Conservation (phyloP, 2,113 vertebrate species). For the Perognathus longimembris region DNA sequence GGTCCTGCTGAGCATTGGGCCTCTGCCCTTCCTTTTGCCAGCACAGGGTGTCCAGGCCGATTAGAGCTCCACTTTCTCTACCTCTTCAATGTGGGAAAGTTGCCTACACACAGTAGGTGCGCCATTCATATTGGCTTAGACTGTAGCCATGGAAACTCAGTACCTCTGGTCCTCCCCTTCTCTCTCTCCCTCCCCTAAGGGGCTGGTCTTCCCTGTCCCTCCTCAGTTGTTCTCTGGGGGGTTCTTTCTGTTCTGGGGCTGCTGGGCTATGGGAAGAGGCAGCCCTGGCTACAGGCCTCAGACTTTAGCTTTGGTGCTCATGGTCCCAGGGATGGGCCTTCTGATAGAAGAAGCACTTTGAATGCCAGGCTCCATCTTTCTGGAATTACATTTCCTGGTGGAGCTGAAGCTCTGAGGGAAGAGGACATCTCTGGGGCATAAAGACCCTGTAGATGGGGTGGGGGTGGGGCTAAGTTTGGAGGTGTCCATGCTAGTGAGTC, state of each 20-base stretch:
- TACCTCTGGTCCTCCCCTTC: background rate
- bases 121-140: background rate
- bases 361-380: background rate
- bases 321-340: background rate
- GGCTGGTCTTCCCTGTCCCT: background rate
- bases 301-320: background rate
- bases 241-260: background rate
- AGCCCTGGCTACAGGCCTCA: background rate
- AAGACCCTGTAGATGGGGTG: background rate
- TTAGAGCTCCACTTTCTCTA: background rate
- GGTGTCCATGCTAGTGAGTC: background rate
- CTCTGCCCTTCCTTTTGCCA: background rate
- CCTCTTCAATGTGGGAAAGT: background rate
- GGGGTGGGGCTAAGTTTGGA: too few species aligned
- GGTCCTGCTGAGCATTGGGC: background rate
- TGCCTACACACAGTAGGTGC: background rate
- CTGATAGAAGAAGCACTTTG: background rate
- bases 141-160: accelerated
- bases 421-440: background rate
- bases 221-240: background rate
- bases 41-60: accelerated
- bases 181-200: too few species aligned
- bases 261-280: background rate
- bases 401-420: background rate
- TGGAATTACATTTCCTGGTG: background rate